Percentiles rank a stretch among this genome's conserved stretches.
phyloP scores from a whole-genome alignment of 2,113 vertebrate genomes.

The Dermatemys mawii region DNA sequence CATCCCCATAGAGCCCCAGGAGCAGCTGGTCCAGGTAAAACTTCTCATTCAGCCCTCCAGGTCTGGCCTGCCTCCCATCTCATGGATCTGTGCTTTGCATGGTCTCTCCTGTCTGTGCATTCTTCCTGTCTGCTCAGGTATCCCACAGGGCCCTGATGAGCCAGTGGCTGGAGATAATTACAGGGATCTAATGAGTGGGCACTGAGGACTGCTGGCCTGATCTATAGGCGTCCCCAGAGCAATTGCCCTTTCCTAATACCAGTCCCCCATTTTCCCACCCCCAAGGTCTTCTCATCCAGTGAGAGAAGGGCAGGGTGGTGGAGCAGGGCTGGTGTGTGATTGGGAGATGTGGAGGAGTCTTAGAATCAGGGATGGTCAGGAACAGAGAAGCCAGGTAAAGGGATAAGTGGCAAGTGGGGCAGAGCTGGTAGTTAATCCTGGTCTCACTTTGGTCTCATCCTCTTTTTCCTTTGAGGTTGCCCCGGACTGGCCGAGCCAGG shows the following conservation, averaged over 20 bases:
- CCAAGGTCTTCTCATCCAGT: not conserved
- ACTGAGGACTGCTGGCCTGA: not conserved
- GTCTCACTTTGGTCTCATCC: not conserved
- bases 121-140: not conserved
- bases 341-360: not conserved
- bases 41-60: not conserved
- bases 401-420: not conserved
- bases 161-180: not conserved
- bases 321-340: not conserved
- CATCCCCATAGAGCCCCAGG: constrained; percentile 85
- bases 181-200: not conserved
- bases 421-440: not conserved
- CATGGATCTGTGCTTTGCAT: not conserved
- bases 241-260: not conserved
- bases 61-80: not conserved
- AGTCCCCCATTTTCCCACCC: rapidly evolving
- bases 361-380: not conserved
- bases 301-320: not conserved
- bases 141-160: not conserved
- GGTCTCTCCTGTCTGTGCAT: not conserved
- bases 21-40: constrained; percentile 78
- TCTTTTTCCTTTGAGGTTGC: constrained; percentile 74
- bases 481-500: constrained; percentile 84
- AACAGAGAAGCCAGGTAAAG: not conserved
- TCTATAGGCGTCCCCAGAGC: not conserved